Conservation (phyloP, 2,888 invertebrate genomes). For the Clunio marinus region DNA sequence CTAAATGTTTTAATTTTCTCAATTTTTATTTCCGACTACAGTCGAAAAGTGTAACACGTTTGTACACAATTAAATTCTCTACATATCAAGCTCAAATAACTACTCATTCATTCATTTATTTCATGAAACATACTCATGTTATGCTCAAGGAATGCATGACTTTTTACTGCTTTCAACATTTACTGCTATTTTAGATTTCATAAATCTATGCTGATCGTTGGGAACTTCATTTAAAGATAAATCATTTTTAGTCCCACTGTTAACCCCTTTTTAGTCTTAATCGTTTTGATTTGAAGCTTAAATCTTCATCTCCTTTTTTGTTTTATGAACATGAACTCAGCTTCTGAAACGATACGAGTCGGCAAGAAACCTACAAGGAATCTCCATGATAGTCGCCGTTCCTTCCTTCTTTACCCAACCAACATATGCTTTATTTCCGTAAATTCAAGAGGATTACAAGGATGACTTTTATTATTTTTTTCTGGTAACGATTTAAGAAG, state of each 20-base stretch:
- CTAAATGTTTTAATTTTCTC: constrained; percentile 38
- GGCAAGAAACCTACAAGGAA: not conserved
- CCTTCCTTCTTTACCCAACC: not conserved
- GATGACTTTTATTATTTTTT: constrained; percentile 27
- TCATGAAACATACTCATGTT: no score
- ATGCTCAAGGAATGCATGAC: no score
- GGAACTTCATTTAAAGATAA: not conserved
- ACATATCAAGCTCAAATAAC: constrained; percentile 29
- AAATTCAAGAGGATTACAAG: constrained; percentile 22
- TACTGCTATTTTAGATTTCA: no score
- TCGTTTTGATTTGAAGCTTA: not conserved
- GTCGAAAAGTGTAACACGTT: constrained; percentile 20
- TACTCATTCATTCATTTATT: no score
- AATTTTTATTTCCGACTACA: constrained; percentile 25
- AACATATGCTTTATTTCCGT: constrained; percentile 17
- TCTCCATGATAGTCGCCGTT: not conserved
- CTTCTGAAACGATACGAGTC: no score
- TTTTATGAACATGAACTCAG: not conserved
- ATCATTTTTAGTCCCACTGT: no score
- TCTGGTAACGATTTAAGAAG: constrained; percentile 11
- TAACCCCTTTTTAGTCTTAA: not conserved
- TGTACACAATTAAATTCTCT: constrained; percentile 34
- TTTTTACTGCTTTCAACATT: no score
- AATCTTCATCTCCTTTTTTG: not conserved
- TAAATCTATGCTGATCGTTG: not conserved